Evolutionary conservation across 1,140 invertebrate genomes (phyloP).

Genomic region (Aricia agestis): DNA sequence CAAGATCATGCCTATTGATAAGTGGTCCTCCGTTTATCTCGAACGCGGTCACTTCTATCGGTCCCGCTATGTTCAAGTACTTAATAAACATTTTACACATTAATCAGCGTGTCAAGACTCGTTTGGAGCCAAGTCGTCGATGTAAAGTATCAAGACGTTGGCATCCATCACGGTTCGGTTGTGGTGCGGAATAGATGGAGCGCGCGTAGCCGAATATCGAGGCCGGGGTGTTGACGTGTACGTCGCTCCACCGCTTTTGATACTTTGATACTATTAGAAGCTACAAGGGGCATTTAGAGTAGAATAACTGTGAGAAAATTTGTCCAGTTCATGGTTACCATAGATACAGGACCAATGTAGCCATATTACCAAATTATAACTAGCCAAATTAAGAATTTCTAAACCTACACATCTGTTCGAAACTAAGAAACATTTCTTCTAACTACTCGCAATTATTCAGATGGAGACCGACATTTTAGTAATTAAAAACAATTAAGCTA

Average conservation of each 20-base stretch:
- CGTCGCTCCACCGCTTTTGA: conserved; percentile 27
- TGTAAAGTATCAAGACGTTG: conserved; percentile 29
- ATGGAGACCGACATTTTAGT: too few relatives aligned
- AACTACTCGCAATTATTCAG: too few relatives aligned
- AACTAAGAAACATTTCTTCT: too few relatives aligned
- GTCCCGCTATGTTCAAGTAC: conserved; percentile 10
- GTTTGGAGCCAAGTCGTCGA: background rate
- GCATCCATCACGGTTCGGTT: conserved; percentile 37
- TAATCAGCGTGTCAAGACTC: conserved; percentile 4
- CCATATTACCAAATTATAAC: too few relatives aligned
- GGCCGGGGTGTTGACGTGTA: conserved; percentile 51
- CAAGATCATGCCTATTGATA: background rate
- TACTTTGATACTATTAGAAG: conserved; percentile 29
- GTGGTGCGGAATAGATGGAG: conserved; percentile 52
- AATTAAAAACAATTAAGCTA: too few relatives aligned
- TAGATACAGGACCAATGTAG: too few relatives aligned
- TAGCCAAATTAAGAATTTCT: too few relatives aligned
- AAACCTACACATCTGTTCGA: too few relatives aligned
- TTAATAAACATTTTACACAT: conserved; percentile 13
- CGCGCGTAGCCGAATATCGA: conserved; percentile 61
- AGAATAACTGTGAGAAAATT: too few relatives aligned
- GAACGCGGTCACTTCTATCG: background rate
- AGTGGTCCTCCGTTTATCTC: background rate
- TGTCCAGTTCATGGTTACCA: too few relatives aligned
- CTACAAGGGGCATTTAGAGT: too few relatives aligned